A percentile compares a stretch with the other conserved stretches of the same genome.
These are phyloP conservation scores for Chrysomallon squamiferum DNA, from an alignment of 1,140 invertebrate genomes.

Conservation along the genomic window DNA sequence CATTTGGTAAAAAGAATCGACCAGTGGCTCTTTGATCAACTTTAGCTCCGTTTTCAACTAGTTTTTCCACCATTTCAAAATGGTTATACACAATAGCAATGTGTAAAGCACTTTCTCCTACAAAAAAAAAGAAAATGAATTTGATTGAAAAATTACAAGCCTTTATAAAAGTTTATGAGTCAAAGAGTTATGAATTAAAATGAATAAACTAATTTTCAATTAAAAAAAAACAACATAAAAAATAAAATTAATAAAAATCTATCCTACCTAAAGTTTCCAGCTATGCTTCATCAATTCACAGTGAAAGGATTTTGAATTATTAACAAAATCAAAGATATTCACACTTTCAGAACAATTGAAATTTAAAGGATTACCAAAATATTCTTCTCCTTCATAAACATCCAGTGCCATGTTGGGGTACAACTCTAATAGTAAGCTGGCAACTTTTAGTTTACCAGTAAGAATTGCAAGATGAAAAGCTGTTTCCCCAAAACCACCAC, in stretches of 20 bases:
- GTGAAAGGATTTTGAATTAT: too few species aligned
- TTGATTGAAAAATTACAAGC: too few species aligned
- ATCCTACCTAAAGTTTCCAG: too few species aligned
- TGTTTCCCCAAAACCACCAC: constrained; percentile 93
- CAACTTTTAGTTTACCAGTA: constrained; percentile 86
- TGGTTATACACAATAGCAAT: constrained; percentile 96
- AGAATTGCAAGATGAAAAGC: constrained; percentile 94
- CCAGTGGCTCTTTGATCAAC: constrained; percentile 92
- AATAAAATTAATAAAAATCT: too few species aligned
- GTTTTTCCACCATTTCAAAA: constrained; percentile 91
- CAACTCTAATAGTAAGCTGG: constrained; percentile 85
- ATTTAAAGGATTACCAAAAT: constrained; percentile 89
- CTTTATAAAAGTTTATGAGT: too few species aligned
- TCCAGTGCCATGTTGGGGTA: constrained; percentile 92
- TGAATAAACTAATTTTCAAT: too few species aligned
- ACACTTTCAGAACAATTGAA: too few species aligned
- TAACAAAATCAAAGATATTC: too few species aligned
- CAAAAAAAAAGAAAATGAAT: too few species aligned
- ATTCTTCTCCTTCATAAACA: constrained; percentile 96
- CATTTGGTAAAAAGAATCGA: constrained; percentile 81
- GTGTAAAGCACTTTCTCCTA: constrained; percentile 90
- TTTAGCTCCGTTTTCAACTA: constrained; percentile 88
- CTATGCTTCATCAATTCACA: too few species aligned
- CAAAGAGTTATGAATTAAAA: too few species aligned
- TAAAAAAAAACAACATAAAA: too few species aligned